These are phyloP conservation scores for Tympanuchus pallidicinctus DNA, from an alignment of 2,113 vertebrate genomes.

Conservation along the genomic window DNA sequence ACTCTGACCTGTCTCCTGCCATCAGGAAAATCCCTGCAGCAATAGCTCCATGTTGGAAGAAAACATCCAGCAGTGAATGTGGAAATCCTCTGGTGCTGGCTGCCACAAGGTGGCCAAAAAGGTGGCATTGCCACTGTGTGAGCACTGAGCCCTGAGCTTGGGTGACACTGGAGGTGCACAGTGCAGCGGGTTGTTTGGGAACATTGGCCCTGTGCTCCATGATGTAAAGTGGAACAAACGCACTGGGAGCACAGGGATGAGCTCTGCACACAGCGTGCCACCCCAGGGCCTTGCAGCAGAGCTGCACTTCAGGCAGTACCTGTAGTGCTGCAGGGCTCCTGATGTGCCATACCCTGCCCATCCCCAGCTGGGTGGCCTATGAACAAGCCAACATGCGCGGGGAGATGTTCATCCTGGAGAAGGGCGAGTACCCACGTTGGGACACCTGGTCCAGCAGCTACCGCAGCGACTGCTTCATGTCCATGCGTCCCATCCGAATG, in stretches of 20 bases:
- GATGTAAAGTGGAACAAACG: neutral
- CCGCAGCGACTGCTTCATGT: conserved; percentile 93
- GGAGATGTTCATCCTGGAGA: conserved; percentile 98
- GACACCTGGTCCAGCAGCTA: conserved; percentile 97
- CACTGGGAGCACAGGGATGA: neutral
- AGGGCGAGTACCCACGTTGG: conserved; percentile 97
- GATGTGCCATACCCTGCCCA: neutral
- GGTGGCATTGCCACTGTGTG: neutral
- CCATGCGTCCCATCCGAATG: conserved; percentile 92
- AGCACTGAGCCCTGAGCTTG: fast-evolving
- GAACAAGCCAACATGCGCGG: conserved; percentile 94
- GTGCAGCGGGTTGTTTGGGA: neutral
- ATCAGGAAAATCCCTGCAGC: neutral
- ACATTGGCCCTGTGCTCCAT: fast-evolving
- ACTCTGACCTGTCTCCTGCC: neutral
- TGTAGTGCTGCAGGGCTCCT: neutral
- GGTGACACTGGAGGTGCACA: neutral
- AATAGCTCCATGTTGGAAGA: neutral
- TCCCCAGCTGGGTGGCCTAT: conserved; percentile 90
- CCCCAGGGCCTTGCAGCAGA: neutral
- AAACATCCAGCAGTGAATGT: fast-evolving
- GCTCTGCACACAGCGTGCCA: fast-evolving
- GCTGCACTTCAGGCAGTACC: neutral
- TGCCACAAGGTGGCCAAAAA: neutral
- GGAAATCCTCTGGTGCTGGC: fast-evolving